Conservation (phyloP, 2,113 vertebrate species). For the Carlito syrichta region DNA sequence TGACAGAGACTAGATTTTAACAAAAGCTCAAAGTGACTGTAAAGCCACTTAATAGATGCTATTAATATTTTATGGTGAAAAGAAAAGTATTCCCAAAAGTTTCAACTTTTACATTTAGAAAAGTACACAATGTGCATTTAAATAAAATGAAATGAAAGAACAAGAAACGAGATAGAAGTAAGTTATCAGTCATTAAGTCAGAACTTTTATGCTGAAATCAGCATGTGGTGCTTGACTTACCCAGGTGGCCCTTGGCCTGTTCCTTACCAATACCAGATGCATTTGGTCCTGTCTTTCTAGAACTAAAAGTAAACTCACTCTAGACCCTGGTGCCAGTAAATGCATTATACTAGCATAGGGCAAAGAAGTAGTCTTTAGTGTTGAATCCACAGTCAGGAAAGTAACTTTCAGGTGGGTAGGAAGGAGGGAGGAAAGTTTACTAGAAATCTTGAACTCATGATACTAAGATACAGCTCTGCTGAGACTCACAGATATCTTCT, state of each 20-base stretch:
- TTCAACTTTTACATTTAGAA: not conserved
- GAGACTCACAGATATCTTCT: no score
- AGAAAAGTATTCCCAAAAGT: not conserved
- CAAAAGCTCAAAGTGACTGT: no score
- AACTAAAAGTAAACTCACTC: not conserved
- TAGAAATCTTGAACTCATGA: no score
- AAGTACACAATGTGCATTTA: not conserved
- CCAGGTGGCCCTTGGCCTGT: no score
- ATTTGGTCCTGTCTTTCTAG: not conserved
- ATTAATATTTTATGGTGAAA: not conserved
- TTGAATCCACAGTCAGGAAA: no score
- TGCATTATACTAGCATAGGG: not conserved
- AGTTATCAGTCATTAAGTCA: rapidly evolving
- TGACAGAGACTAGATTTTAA: no score
- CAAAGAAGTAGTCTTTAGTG: no score
- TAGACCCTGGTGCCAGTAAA: not conserved
- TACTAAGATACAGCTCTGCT: no score
- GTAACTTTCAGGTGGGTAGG: no score
- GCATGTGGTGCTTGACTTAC: rapidly evolving
- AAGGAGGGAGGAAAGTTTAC: no score
- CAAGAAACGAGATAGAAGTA: not conserved
- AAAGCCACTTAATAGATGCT: not conserved
- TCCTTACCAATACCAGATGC: not conserved
- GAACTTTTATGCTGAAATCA: not conserved
- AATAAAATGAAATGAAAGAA: not conserved